A percentile compares a stretch with the other conserved stretches of the same genome.
Evolutionary conservation across 2,888 invertebrate genomes (phyloP).

Genomic region (Chloroclystis v-ata): DNA sequence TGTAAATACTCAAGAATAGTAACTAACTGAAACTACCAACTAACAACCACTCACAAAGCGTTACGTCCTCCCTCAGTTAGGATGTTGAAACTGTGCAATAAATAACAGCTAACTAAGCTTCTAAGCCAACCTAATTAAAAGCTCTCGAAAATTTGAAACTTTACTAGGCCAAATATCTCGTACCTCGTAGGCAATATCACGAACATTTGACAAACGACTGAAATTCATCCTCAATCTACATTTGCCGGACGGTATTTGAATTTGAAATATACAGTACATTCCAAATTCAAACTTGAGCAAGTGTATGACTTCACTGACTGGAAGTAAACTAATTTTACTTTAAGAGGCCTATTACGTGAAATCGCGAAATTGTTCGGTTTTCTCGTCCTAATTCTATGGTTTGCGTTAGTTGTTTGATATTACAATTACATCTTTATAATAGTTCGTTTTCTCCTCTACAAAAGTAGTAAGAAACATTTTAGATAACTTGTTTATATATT

Average conservation of each 20-base stretch:
- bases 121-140: neutral
- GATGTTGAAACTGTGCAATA: slow-evolving; percentile 2
- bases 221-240: neutral
- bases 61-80: slow-evolving; percentile 1
- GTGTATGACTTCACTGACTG: too few species aligned
- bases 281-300: too few species aligned
- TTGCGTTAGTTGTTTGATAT: too few species aligned
- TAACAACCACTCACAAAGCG: slow-evolving; percentile 11
- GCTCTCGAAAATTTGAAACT: neutral
- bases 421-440: too few species aligned
- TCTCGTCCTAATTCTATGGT: too few species aligned
- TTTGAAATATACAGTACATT: too few species aligned
- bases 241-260: neutral
- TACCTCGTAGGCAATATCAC: neutral
- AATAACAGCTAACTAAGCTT: slow-evolving; percentile 11
- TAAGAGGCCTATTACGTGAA: too few species aligned
- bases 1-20: slow-evolving; percentile 13
- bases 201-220: neutral
- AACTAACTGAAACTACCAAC: slow-evolving; percentile 14
- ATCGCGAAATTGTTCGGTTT: too few species aligned
- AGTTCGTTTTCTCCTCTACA: too few species aligned
- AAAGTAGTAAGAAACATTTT: too few species aligned
- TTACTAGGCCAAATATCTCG: neutral
- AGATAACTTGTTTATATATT: too few species aligned
- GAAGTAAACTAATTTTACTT: too few species aligned